phyloP scores from a whole-genome alignment of 2,888 invertebrate species.

The Sphinx pinastri region DNA sequence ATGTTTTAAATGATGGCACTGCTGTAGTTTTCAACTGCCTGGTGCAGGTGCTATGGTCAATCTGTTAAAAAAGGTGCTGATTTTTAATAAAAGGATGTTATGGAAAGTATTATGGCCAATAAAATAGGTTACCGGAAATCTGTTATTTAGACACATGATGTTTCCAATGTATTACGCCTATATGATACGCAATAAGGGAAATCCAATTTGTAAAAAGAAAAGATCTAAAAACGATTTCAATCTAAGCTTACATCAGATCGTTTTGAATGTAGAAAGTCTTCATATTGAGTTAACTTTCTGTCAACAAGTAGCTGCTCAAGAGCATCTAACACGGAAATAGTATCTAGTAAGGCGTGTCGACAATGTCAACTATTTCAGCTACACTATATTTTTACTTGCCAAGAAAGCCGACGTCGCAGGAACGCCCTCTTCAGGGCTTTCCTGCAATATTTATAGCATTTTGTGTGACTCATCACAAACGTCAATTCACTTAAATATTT shows the following conservation, averaged over 20 bases:
- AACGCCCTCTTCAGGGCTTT: constrained; percentile 60
- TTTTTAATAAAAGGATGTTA: too few relatives aligned
- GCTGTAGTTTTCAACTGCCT: too few relatives aligned
- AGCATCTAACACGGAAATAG: constrained; percentile 55
- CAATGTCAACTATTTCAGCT: constrained; percentile 74
- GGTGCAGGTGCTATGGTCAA: too few relatives aligned
- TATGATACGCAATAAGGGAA: too few relatives aligned
- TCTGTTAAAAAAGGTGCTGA: too few relatives aligned
- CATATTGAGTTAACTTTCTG: not conserved
- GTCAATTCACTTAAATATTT: constrained; percentile 23
- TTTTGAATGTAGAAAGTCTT: not conserved
- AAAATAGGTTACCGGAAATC: too few relatives aligned
- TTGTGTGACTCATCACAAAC: constrained; percentile 38
- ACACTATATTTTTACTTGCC: constrained; percentile 58
- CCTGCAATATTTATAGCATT: constrained; percentile 53
- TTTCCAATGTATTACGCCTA: too few relatives aligned
- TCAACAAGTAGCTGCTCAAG: constrained; percentile 10
- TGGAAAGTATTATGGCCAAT: too few relatives aligned
- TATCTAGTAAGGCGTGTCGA: constrained; percentile 59
- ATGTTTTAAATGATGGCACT: too few relatives aligned
- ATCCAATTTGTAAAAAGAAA: too few relatives aligned
- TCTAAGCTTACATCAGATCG: not conserved
- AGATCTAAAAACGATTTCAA: not conserved
- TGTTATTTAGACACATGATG: too few relatives aligned
- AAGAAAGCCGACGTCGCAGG: constrained; percentile 49